Evolutionary conservation across 1,140 invertebrate genomes (phyloP), one percentile per base, ranked within the genome.

Genomic region (Bombus fervidus): DNA sequence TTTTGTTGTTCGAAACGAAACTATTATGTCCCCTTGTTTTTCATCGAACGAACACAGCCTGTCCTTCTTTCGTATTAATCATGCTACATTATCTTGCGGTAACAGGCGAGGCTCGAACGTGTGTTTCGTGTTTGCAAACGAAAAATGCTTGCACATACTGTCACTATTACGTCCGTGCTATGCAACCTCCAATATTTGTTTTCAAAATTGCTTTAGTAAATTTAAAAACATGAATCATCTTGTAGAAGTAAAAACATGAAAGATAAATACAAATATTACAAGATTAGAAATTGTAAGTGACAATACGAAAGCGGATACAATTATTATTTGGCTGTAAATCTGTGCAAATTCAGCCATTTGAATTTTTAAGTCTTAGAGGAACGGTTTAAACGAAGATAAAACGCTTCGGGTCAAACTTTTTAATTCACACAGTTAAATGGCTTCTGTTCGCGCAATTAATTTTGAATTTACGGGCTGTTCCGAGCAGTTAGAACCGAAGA

Each of bases 61-160:
- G 25, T 10, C 25, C 22, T 53, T 57, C 73, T 75, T 57, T 47
- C 31, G 37, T 75, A 57, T 75, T 75, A 75, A 75, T 75, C 43
- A 57, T 18, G 43, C n/a, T n/a, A 43, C 22, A 34, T 75, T 75
- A 53, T 53, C 31, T 34, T 15, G 31, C 47, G 15, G 12, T 28
- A n/a, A 39, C 64, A n/a, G 59, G 9, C 31, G 28, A 68, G 6
- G 28, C 18, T 34, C 28, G 31, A 68, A 39, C 3, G 37, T 39
- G 31, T 69, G 59, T n/a, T 59, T 22, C 15, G 22, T 37, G 34
- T 25, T 37, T 37, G 34, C 66, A 5, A 66, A 34, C 31, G 64
- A 66, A 34, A 66, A 66, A 66, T 66, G 31, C 64, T 18, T 66
- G 12, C 6, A 3, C 64, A 62, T n/a, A 8, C 15, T 66, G 64